Evolutionary conservation across 2,797 vertebrate genomes (phyloP).

Genomic region (Sparidentex hasta): DNA sequence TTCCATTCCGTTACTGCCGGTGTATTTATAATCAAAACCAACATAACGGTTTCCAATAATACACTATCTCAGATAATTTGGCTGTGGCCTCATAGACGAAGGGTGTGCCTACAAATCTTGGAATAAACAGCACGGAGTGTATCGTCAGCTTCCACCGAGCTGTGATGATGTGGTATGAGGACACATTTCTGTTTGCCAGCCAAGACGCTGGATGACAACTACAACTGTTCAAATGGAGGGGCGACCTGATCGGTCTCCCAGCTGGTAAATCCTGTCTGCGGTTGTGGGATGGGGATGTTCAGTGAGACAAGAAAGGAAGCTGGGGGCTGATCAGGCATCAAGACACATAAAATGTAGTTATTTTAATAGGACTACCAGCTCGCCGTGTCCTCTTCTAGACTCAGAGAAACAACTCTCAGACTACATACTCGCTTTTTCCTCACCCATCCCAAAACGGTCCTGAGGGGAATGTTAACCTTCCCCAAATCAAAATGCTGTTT

Average conservation of each 20-base stretch:
- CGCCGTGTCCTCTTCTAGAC: not conserved
- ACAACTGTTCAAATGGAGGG: conserved; percentile 46
- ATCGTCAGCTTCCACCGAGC: conserved; percentile 34
- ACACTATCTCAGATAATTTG: conserved; percentile 43
- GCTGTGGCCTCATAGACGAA: conserved; percentile 28
- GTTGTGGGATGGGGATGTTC: conserved; percentile 32
- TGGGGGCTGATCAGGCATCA: conserved; percentile 17
- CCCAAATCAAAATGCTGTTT: too few relatives aligned
- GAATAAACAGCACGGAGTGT: conserved; percentile 49
- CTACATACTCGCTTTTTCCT: too few relatives aligned
- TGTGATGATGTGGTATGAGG: conserved; percentile 51
- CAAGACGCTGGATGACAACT: conserved; percentile 62
- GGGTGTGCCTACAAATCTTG: conserved; percentile 62
- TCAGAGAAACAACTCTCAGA: not conserved
- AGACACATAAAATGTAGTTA: not conserved
- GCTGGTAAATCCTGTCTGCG: conserved; percentile 57
- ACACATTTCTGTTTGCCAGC: conserved; percentile 66
- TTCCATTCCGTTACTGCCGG: conserved; percentile 40
- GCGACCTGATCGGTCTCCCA: conserved; percentile 44
- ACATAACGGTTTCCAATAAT: conserved; percentile 51
- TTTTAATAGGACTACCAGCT: conserved; percentile 13
- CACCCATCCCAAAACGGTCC: too few relatives aligned
- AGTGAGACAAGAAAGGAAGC: conserved; percentile 30
- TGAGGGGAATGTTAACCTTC: too few relatives aligned
- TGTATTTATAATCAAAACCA: conserved; percentile 69